Conservation (phyloP, 2,888 invertebrate species). For the Oconnorella tubifera region DNA sequence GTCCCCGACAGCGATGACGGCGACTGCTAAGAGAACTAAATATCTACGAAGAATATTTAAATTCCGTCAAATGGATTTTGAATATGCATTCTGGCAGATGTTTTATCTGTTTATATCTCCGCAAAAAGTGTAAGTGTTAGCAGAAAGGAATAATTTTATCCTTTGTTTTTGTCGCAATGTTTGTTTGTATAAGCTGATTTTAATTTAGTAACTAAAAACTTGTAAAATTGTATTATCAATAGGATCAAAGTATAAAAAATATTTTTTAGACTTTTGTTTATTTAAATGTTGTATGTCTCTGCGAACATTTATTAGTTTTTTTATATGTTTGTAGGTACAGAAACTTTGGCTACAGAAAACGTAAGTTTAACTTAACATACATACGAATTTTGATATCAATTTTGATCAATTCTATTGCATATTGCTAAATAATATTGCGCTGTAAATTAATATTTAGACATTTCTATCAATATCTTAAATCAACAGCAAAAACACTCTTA, state of each 20-base stretch:
- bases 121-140: constrained; percentile 73
- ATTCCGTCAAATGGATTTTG: constrained; percentile 98
- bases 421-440: too few species aligned
- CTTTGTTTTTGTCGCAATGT: not conserved
- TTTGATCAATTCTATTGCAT: too few species aligned
- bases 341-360: constrained; percentile 95
- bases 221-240: too few species aligned
- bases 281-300: too few species aligned
- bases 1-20: constrained; percentile 59
- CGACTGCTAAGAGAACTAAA: constrained; percentile 69
- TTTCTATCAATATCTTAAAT: too few species aligned
- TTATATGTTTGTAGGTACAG: constrained; percentile 62
- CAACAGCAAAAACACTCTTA: too few species aligned
- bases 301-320: constrained; percentile 9
- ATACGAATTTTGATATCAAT: too few species aligned
- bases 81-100: constrained; percentile 99
- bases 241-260: too few species aligned
- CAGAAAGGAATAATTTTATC: not conserved
- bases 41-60: constrained; percentile 64
- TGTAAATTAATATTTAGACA: too few species aligned
- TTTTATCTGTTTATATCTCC: constrained; percentile 87
- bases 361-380: too few species aligned
- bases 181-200: not conserved
- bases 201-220: too few species aligned
- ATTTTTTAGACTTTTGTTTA: too few species aligned